Evolutionary conservation across 2,888 invertebrate genomes (phyloP), one percentile per base, ranked within the genome.

Genomic region (Empis livida): DNA sequence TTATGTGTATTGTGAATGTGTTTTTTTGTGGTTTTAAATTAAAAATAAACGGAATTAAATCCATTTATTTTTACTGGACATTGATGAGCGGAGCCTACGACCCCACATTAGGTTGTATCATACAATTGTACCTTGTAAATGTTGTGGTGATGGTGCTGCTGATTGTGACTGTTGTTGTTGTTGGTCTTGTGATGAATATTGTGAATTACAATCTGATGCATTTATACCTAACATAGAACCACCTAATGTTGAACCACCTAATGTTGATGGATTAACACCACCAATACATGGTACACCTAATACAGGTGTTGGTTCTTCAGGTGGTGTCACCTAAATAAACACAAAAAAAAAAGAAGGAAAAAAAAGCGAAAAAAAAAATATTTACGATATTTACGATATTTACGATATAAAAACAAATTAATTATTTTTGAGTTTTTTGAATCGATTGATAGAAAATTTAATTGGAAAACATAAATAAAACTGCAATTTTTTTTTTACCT

Each of bases 31-130:
- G n/a, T n/a, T n/a, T n/a, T n/a, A n/a, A n/a, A n/a, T n/a, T n/a
- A n/a, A 20, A 20, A 20, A 20, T 5, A 20, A n/a, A n/a, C n/a
- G 6, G 6, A 50, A 60, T 63, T 70, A 69, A 60, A 69, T 69
- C 69, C 69, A 69, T 57, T 68, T 69, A 53, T 69, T 76, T 70
- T 77, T 84, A 52, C 58, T 66, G 67, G 82, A 78, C 60, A 78
- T 71, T 57, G 82, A 80, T 70, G 84, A 82, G 74, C 84, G 80
- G 71, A 83, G 76, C 74, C 87, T 80, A 71, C 86, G 84, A 78
- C 88, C 86, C 87, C 88, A 87, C 87, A 88, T 87, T 53, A 87
- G 83, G 79, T 88, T 82, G 78, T 89, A 89, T 90, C 88, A 91
- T 87, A 91, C 90, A 71, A 91, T 88, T 64, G 90, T 91, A 57